Evolutionary conservation across 2,113 vertebrate species (phyloP), one percentile per base, ranked within the genome.

Genomic region (Poeciliopsis prolifica): DNA sequence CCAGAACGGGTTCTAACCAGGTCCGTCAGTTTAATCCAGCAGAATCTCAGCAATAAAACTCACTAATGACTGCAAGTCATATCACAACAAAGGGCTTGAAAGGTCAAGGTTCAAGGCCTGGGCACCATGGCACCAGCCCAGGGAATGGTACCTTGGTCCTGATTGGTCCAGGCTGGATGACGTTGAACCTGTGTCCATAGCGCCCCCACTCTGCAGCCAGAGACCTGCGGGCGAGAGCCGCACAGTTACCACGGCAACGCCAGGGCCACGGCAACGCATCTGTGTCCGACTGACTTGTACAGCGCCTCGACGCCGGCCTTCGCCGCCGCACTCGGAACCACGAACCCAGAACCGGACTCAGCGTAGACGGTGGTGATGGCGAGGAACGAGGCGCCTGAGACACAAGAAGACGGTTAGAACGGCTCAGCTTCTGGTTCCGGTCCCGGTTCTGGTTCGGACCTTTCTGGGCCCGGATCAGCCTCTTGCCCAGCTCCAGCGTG

Each of bases 131-230:
- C 19, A 54, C 19, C 51, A 24, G 2, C 6, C 51, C 17, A 24
- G 51, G 22, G 19, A 24, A 54, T 35, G 19, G 61, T 94, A 98
- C 98, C 96, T 97, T 98, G 67, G 98, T 99, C 94, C 81, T 97
- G 91, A 99, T 97, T 79, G 96, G 97, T 78, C 98, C 98, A 15
- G 97, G 98, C 82, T 99, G 97, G 91, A 99, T 99, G 87, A 98
- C 92, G 77, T 99, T 99, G 86, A 99, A 99, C 83, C 98, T 93
- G 94, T 99, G 94, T 37, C 98, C 98, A 1, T 99, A 97, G 93
- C 82, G 94, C 77, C 96, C 95, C 98, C 98, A 98, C 87, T 99
- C 98, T 64, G 95, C 95, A 1, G 97, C 97, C 82, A 99, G 95
- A 85, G 97, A 99, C 90, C 98, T 99, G 91, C 75, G 80, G 74